These are phyloP conservation scores for Embiotoca jacksoni DNA, from an alignment of 2,113 vertebrate species.

Conservation along the genomic window DNA sequence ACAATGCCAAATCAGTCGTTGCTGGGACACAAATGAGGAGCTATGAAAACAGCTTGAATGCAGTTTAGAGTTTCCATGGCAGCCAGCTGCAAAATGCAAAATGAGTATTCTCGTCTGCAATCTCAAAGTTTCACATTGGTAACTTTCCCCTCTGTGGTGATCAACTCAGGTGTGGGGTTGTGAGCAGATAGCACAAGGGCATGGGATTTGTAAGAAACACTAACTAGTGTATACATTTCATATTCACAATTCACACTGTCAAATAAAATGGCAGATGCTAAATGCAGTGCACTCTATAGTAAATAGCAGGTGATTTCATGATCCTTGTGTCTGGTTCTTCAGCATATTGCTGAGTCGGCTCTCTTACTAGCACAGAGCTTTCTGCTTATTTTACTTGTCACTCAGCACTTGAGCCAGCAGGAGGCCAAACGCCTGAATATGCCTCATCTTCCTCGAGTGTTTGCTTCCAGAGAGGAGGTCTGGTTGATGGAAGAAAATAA, in stretches of 20 bases:
- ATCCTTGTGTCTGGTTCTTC: background rate
- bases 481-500: slow-evolving; percentile 52
- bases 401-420: slow-evolving; percentile 28
- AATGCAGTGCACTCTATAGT: background rate
- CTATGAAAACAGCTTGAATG: too few species aligned
- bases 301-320: background rate
- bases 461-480: slow-evolving; percentile 29
- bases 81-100: too few species aligned
- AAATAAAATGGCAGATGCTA: background rate
- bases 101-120: too few species aligned
- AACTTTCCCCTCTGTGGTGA: too few species aligned
- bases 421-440: slow-evolving; percentile 30
- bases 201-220: too few species aligned
- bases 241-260: background rate
- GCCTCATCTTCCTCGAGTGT: slow-evolving; percentile 42
- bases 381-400: slow-evolving; percentile 39
- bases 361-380: background rate
- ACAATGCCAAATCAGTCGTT: too few species aligned
- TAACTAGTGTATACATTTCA: too few species aligned
- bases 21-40: too few species aligned
- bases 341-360: slow-evolving; percentile 9
- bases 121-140: too few species aligned
- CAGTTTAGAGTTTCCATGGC: too few species aligned
- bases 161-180: too few species aligned
- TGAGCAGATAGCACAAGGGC: too few species aligned